Percentiles rank a stretch among this genome's conserved stretches.
phyloP scores from a whole-genome alignment of 2,113 vertebrate species.

The Mustela nigripes region DNA sequence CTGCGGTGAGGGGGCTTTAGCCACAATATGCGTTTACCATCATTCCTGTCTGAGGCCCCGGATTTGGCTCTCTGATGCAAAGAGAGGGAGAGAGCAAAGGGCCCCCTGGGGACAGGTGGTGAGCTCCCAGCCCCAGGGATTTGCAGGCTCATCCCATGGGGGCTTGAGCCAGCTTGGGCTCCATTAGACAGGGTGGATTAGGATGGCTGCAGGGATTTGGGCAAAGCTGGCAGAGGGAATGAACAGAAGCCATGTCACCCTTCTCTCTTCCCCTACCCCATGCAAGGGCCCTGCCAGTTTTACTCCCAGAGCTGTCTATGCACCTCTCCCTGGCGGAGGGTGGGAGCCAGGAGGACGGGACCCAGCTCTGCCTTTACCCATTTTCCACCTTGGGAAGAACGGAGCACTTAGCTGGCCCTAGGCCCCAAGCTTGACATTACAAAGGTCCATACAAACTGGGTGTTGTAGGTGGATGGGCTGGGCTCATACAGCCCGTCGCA shows the following conservation, averaged over 20 bases:
- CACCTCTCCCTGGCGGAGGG: not conserved
- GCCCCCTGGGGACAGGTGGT: constrained; percentile 57
- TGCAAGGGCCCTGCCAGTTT: not conserved
- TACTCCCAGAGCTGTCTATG: not conserved
- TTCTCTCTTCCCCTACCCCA: not conserved
- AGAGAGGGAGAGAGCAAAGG: not conserved
- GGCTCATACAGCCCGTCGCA: not conserved
- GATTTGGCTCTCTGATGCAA: not conserved
- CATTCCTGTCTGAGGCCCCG: not conserved
- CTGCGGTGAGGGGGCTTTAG: not conserved
- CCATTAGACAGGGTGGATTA: constrained; percentile 68
- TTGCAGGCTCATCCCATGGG: not conserved
- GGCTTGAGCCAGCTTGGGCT: constrained; percentile 19
- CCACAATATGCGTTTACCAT: not conserved
- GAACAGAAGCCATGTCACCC: not conserved
- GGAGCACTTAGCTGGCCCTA: not conserved
- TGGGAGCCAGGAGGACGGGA: not conserved
- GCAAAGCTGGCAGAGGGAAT: not conserved
- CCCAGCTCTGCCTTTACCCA: not conserved
- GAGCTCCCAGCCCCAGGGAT: constrained; percentile 41
- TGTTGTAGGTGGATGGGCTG: not conserved
- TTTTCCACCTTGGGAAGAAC: not conserved
- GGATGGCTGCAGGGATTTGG: not conserved
- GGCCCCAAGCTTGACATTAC: not conserved
- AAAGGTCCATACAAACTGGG: not conserved